Conservation (phyloP, 2,888 invertebrate species). For the Lasioglossum morio region DNA sequence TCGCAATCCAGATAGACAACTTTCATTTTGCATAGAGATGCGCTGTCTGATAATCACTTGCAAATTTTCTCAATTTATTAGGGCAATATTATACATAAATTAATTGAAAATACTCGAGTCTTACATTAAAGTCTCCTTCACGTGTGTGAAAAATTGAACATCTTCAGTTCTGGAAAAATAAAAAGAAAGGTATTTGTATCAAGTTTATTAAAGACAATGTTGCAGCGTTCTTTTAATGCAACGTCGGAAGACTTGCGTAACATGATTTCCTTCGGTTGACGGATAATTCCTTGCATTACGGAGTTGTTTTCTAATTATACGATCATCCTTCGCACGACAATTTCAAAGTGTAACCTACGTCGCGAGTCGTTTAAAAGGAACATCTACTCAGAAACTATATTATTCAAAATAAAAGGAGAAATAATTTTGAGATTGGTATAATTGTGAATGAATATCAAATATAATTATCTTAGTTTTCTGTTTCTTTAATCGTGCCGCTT, state of each 20-base stretch:
- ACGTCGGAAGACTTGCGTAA: slow-evolving; percentile 50
- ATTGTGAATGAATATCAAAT: too few relatives aligned
- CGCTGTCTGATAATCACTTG: not conserved
- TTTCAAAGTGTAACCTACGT: slow-evolving; percentile 30
- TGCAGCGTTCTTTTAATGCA: slow-evolving; percentile 4
- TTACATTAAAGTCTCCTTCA: not conserved
- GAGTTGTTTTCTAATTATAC: slow-evolving; percentile 37
- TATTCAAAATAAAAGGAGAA: not conserved
- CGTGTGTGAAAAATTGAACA: not conserved
- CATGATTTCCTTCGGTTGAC: slow-evolving; percentile 39
- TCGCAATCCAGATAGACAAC: too few relatives aligned
- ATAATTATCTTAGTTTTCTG: too few relatives aligned
- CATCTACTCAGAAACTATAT: not conserved
- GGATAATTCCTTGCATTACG: slow-evolving; percentile 15
- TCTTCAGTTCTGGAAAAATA: not conserved
- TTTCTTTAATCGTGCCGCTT: too few relatives aligned
- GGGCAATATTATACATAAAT: not conserved
- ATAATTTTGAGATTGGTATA: not conserved
- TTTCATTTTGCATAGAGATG: too few relatives aligned
- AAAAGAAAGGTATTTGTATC: not conserved
- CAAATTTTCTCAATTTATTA: not conserved
- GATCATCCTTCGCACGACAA: slow-evolving; percentile 32
- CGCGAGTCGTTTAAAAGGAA: slow-evolving; percentile 11
- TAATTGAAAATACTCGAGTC: not conserved
- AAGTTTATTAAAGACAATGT: not conserved